Evolutionary conservation across 2,888 invertebrate genomes (phyloP), one percentile per base, ranked within the genome.

Genomic region (Dioctria linearis): DNA sequence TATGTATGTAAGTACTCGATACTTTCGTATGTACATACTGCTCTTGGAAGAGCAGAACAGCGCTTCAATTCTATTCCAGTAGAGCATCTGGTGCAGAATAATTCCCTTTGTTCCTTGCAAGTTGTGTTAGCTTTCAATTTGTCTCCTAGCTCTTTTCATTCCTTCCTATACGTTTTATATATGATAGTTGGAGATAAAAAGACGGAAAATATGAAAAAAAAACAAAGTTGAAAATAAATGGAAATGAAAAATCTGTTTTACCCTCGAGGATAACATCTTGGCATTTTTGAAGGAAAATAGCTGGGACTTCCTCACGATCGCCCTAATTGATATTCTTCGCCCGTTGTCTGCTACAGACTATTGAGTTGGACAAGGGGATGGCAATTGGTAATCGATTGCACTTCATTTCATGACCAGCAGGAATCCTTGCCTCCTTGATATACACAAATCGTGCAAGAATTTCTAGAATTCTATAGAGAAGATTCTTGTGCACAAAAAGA

Each of bases 221-320:
- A 42, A 9, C n/a, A 42, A 42, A 65, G 42, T 42, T 40, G 11
- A 65, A 65, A 65, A 65, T 65, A 65, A 65, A 25, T 25, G 25
- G 25, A 25, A 25, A 65, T 65, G 65, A 65, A 42, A 65, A 65
- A 65, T 65, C 65, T 65, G 65, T 65, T 65, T 65, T 40, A 65
- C 42, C 65, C 65, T 40, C 40, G 42, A 65, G 65, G 65, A 65
- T 42, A 65, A 65, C 65, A 65, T 65, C 65, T 65, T 65, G 65
- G 65, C 65, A 65, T 65, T 65, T 65, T 65, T 65, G 65, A 65
- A 65, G 65, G 65, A 65, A 65, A 65, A 65, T 40, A n/a, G 65
- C 65, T 65, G 42, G 65, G 65, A 65, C 65, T 42, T 65, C 42
- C 65, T 42, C 65, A 40, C 40, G 42, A 65, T 65, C 42, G 65